phyloP scores from a whole-genome alignment of 2,113 vertebrate species.

The Boleophthalmus pectinirostris region DNA sequence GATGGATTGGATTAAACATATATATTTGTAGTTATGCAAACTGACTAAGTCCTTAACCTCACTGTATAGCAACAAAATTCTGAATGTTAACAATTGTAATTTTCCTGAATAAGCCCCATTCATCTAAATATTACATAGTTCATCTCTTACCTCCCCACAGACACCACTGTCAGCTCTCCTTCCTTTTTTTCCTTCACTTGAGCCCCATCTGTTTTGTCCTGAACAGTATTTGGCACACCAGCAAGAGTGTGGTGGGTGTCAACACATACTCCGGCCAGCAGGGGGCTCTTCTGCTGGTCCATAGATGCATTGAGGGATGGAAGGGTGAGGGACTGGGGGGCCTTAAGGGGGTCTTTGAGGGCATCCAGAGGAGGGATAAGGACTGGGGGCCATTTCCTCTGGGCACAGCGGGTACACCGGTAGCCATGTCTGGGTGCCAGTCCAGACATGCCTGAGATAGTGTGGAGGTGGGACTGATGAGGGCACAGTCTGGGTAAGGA shows the following conservation, averaged over 20 bases:
- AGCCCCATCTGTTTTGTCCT: slow-evolving; percentile 26
- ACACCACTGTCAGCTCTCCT: slow-evolving; percentile 84
- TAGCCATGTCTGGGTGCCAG: slow-evolving; percentile 76
- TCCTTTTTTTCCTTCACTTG: slow-evolving; percentile 60
- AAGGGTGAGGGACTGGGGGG: slow-evolving; percentile 49
- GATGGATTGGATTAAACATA: no score
- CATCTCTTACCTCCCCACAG: slow-evolving; percentile 86
- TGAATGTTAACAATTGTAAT: no score
- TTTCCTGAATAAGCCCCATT: no score
- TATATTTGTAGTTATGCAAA: no score
- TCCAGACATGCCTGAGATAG: slow-evolving; percentile 86
- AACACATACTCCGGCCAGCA: slow-evolving; percentile 51
- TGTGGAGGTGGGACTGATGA: slow-evolving; percentile 92
- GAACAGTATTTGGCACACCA: slow-evolving; percentile 55
- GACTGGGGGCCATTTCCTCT: slow-evolving; percentile 89
- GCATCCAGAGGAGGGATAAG: slow-evolving; percentile 71
- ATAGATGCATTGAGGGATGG: slow-evolving; percentile 40
- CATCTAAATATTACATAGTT: not conserved
- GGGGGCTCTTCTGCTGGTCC: slow-evolving; percentile 64
- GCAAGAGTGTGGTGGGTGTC: slow-evolving; percentile 32
- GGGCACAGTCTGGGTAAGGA: slow-evolving; percentile 78
- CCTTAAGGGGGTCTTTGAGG: slow-evolving; percentile 64
- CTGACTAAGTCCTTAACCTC: no score
- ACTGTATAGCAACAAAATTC: no score
- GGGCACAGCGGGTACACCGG: slow-evolving; percentile 88